phyloP scores from a whole-genome alignment of 2,797 vertebrate species.

The Sebastes alutus region DNA sequence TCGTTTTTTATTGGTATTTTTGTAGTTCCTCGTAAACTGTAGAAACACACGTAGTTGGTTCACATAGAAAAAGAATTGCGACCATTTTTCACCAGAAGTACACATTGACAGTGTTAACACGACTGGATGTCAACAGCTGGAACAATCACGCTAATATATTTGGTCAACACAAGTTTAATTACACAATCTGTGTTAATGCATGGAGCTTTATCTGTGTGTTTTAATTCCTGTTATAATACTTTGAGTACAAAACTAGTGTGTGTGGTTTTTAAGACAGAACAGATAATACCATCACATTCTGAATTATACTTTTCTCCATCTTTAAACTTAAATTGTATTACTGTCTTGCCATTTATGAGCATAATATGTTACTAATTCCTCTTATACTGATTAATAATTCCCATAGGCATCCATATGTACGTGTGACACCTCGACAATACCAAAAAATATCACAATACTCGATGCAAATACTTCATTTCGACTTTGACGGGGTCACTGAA shows the following conservation, averaged over 20 bases:
- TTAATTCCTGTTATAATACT: conserved; percentile 18
- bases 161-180: conserved; percentile 46
- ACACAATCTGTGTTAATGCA: conserved; percentile 28
- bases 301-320: background rate
- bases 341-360: background rate
- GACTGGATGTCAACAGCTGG: conserved; percentile 38
- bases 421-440: conserved; percentile 1
- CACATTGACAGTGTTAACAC: conserved; percentile 54
- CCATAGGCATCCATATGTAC: background rate
- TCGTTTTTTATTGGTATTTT: conserved; percentile 70
- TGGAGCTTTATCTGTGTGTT: conserved; percentile 1
- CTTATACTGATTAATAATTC: background rate
- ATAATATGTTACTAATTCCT: background rate
- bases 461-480: background rate
- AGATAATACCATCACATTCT: background rate
- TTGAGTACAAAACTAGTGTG: conserved; percentile 54
- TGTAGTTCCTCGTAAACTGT: conserved; percentile 84
- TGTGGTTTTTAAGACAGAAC: conserved; percentile 15
- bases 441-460: conserved; percentile 26
- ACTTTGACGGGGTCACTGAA: background rate
- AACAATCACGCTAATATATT: conserved; percentile 56
- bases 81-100: conserved; percentile 76
- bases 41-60: conserved; percentile 83
- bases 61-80: conserved; percentile 82
- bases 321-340: background rate